Percentiles rank a stretch among this genome's conserved stretches.
Evolutionary conservation across 2,113 vertebrate genomes (phyloP).

Genomic region (Irena cyanogastra): DNA sequence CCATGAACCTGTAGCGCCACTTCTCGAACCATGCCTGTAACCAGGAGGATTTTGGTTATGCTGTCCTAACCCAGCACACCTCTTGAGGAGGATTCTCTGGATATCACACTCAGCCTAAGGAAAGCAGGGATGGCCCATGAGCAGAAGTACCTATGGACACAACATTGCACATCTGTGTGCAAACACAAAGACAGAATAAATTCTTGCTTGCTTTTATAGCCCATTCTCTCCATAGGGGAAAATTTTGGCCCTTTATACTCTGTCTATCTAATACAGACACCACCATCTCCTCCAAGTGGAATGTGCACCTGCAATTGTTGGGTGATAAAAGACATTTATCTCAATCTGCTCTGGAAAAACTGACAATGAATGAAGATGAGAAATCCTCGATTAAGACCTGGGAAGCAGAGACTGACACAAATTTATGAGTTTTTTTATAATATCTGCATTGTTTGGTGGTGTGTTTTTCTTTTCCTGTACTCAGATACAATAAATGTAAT

Average conservation of each 20-base stretch:
- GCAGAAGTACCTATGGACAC: not conserved
- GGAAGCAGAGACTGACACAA: slow-evolving; percentile 9
- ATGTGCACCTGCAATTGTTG: not conserved
- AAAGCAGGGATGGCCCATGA: not conserved
- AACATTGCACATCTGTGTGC: not conserved
- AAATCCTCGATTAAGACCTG: slow-evolving; percentile 5
- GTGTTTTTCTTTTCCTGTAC: not conserved
- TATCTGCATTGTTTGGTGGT: not conserved
- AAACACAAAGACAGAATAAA: not conserved
- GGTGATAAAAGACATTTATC: slow-evolving; percentile 34
- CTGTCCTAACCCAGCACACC: not conserved
- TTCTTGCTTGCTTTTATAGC: not conserved
- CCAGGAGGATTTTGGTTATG: not conserved
- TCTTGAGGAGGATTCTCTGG: not conserved
- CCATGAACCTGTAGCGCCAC: not conserved
- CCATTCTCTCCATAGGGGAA: not conserved
- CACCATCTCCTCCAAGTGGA: not conserved
- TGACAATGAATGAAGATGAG: slow-evolving; percentile 31
- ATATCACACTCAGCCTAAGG: not conserved
- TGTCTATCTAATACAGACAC: not conserved
- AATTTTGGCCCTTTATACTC: not conserved
- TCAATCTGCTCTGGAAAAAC: slow-evolving; percentile 28
- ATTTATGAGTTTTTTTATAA: slow-evolving; percentile 9
- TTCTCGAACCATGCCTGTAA: not conserved
- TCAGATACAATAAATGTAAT: not conserved